These are phyloP conservation scores for Chrysolophus pictus DNA, from an alignment of 2,797 vertebrate genomes.

Conservation along the genomic window DNA sequence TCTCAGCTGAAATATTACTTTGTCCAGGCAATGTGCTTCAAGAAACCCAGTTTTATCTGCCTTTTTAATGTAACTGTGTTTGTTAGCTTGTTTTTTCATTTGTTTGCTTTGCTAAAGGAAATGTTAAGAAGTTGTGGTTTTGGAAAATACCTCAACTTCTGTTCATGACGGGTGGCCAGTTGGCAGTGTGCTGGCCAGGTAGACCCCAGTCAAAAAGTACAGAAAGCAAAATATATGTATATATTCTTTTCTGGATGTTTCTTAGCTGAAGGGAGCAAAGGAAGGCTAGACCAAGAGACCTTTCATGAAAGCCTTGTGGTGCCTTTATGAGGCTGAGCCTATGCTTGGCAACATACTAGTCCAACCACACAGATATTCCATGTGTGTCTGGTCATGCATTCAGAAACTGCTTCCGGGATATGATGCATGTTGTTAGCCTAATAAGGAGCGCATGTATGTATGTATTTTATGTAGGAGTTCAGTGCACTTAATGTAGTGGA, in stretches of 20 bases:
- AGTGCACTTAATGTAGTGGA: neutral
- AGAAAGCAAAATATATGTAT: neutral
- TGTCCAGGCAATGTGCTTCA: neutral
- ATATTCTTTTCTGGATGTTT: neutral
- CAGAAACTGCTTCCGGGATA: neutral
- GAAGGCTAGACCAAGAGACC: rapidly evolving
- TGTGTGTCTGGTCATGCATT: rapidly evolving
- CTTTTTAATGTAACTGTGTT: too few species aligned
- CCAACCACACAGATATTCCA: neutral
- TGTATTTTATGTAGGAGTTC: neutral
- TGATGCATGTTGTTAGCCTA: neutral
- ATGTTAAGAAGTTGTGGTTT: neutral
- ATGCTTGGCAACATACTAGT: rapidly evolving
- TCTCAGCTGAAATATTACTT: neutral
- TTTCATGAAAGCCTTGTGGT: neutral
- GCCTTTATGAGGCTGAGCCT: rapidly evolving
- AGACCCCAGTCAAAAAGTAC: neutral
- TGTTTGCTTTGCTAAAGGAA: neutral
- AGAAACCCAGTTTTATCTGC: neutral
- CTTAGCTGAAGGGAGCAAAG: neutral
- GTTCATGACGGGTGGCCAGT: neutral
- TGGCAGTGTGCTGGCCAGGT: rapidly evolving
- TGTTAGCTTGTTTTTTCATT: too few species aligned
- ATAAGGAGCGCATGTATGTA: rapidly evolving
- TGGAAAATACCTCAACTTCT: neutral